Evolutionary conservation across 2,888 invertebrate genomes (phyloP).

Genomic region (Trichopoda pennipes): DNA sequence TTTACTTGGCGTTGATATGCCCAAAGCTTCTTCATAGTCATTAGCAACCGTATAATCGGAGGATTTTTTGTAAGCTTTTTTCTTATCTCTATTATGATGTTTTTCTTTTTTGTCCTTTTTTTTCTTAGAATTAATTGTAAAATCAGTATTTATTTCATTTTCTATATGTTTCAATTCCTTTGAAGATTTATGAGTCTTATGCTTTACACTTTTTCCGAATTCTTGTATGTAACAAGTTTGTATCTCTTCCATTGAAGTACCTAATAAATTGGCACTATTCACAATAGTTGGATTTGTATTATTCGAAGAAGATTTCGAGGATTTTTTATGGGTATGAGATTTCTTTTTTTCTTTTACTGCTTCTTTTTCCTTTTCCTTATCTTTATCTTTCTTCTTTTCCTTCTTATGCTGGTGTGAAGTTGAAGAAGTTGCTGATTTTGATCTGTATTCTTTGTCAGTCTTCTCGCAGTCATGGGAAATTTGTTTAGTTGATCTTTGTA

Average conservation of each 20-base stretch:
- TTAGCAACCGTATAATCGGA: slow-evolving; percentile 80
- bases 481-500: slow-evolving; percentile 58
- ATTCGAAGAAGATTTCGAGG: slow-evolving; percentile 59
- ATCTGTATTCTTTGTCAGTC: slow-evolving; percentile 70
- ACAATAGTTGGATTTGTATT: slow-evolving; percentile 17
- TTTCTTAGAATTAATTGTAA: slow-evolving; percentile 62
- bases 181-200: slow-evolving; percentile 70
- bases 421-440: slow-evolving; percentile 70
- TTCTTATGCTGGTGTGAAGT: slow-evolving; percentile 71
- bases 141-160: slow-evolving; percentile 54
- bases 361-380: slow-evolving; percentile 70
- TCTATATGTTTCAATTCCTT: slow-evolving; percentile 73
- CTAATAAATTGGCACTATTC: slow-evolving; percentile 71
- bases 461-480: slow-evolving; percentile 39
- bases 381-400: slow-evolving; percentile 80
- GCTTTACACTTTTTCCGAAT: slow-evolving; percentile 73
- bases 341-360: slow-evolving; percentile 62
- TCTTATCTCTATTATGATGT: slow-evolving; percentile 71
- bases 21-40: slow-evolving; percentile 94
- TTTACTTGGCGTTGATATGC: slow-evolving; percentile 95
- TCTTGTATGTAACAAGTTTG: slow-evolving; percentile 27
- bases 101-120: slow-evolving; percentile 76
- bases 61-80: slow-evolving; percentile 66
- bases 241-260: slow-evolving; percentile 68
- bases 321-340: slow-evolving; percentile 55